Percentiles rank a stretch among this genome's conserved stretches.
These are phyloP conservation scores for Rhopalosiphum padi DNA, from an alignment of 1,140 invertebrate genomes.

Conservation along the genomic window DNA sequence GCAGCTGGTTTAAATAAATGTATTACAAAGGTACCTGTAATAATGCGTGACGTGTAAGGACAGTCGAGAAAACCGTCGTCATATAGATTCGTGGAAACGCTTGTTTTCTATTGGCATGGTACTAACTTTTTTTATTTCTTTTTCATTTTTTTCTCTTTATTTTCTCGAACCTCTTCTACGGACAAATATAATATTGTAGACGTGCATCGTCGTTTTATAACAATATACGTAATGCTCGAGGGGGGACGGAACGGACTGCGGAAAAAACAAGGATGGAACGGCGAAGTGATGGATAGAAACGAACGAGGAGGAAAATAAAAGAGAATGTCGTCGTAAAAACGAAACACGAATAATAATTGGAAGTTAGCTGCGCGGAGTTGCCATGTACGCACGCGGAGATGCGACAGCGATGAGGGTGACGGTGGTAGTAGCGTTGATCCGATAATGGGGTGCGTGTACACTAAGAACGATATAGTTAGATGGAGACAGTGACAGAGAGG, in stretches of 20 bases:
- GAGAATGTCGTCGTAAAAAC: slow-evolving; percentile 28
- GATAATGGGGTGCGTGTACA: neutral
- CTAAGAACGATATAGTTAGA: neutral
- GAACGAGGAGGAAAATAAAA: neutral
- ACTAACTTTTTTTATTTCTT: neutral
- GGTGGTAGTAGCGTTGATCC: slow-evolving; percentile 16
- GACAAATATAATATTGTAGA: neutral
- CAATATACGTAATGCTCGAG: neutral
- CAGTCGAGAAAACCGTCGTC: neutral
- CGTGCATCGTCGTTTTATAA: neutral
- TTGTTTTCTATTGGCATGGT: slow-evolving; percentile 11
- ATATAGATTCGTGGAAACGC: neutral
- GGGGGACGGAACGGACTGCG: neutral
- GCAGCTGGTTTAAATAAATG: neutral
- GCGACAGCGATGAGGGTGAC: neutral
- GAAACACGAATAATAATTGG: slow-evolving; percentile 45
- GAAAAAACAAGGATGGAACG: neutral
- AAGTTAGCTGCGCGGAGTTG: neutral
- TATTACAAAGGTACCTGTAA: neutral
- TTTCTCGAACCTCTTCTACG: neutral
- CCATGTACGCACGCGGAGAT: neutral
- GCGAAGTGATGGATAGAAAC: neutral
- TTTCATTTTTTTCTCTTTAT: neutral
- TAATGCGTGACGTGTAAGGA: neutral
- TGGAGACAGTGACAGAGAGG: neutral